Conservation (phyloP, 2,113 vertebrate species). For the Aviceda subcristata region DNA sequence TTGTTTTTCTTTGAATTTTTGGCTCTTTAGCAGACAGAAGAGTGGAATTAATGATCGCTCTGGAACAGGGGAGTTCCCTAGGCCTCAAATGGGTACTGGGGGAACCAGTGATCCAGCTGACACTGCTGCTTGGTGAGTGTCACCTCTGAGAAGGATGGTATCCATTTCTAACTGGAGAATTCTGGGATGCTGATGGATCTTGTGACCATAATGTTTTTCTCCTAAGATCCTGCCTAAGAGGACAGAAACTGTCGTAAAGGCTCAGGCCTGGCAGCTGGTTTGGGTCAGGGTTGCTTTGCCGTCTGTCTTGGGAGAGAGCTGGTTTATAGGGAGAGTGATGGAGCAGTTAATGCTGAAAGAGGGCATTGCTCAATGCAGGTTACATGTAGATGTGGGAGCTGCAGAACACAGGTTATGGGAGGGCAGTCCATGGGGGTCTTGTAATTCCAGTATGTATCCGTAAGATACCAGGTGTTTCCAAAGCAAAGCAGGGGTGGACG, state of each 20-base stretch:
- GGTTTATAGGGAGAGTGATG: not conserved
- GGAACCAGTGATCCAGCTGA: not conserved
- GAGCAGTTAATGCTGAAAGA: not conserved
- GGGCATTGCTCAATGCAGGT: not conserved
- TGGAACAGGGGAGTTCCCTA: not conserved
- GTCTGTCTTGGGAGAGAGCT: not conserved
- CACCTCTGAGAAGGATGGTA: not conserved
- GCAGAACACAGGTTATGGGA: not conserved
- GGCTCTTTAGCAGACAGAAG: not conserved
- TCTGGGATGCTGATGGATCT: not conserved
- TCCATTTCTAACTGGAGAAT: not conserved
- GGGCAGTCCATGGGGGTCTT: slow-evolving; percentile 58
- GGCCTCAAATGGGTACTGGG: not conserved
- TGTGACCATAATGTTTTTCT: not conserved
- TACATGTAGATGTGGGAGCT: not conserved
- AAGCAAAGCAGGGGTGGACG: slow-evolving; percentile 88
- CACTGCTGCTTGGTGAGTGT: not conserved
- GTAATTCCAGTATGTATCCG: slow-evolving; percentile 77
- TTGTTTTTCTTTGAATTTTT: not conserved
- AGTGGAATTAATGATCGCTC: not conserved
- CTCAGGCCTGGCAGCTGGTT: not conserved
- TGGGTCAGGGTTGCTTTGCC: not conserved
- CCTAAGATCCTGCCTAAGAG: not conserved
- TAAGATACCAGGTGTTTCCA: slow-evolving; percentile 85
- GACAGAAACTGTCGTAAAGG: not conserved